Evolutionary conservation across 2,797 vertebrate species (phyloP), one percentile per base, ranked within the genome.

Genomic region (Myotis myotis): DNA sequence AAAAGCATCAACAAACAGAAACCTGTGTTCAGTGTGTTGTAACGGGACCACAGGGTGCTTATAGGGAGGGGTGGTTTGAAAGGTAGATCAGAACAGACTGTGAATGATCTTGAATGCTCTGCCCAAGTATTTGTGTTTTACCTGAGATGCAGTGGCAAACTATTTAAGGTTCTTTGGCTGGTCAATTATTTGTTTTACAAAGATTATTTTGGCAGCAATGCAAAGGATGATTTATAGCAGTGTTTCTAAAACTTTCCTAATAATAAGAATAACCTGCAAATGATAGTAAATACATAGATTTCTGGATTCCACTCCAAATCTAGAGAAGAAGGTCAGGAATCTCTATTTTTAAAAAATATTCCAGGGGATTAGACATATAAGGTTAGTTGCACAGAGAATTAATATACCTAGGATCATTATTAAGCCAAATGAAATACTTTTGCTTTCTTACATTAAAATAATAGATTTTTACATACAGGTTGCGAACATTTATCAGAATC

Each of bases 391-490:
- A 75, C 71, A 91, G 30, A 87, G 33, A 94, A 13, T 53, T 90
- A 79, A 68, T 30, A 89, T 41, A 74, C 60, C 62, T 71, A 53
- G 41, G 49, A 75, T 60, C 11, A 83, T 75, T 88, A 57, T 38
- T 76, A 93, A 95, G 19, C 15, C 38, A 96, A 76, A 93, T 44
- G 75, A 93, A 36, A 96, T n/a, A 47, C 3, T 89, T 91, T 79
- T 60, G 60, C 8, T 68, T 91, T 95, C 84, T 60, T 28, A 93
- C 3, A 57, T 36, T 81, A 87, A 86, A 60, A 75, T 68, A 51
- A 71, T 22, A 68, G 19, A 62, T 70, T 84, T 93, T 88, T 78
- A 60, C 41, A 62, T 62, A 89, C 85, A 95, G 6, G 19, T 66
- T 66, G 64, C 68, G 30, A 91, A 80, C 16, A 47, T 23, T 85